Percentiles rank a stretch among this genome's conserved stretches.
These are phyloP conservation scores for Erebia palarica DNA, from an alignment of 2,888 invertebrate genomes.

Conservation along the genomic window DNA sequence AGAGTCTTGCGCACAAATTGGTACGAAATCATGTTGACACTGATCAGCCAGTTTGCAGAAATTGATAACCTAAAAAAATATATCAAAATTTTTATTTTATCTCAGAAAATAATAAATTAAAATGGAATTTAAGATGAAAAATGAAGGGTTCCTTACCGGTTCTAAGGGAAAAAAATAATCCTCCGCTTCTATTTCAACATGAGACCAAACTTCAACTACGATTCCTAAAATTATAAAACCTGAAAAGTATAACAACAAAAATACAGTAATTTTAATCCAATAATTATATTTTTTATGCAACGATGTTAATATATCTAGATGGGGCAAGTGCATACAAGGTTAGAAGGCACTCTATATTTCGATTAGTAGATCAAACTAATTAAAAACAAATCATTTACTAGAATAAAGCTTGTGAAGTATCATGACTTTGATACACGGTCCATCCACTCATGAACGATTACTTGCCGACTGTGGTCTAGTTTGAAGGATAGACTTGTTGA, in stretches of 20 bases:
- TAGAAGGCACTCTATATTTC: no score
- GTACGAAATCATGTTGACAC: slow-evolving; percentile 73
- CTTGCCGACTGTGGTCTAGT: slow-evolving; percentile 51
- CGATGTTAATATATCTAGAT: no score
- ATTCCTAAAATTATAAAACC: slow-evolving; percentile 63
- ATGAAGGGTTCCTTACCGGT: slow-evolving; percentile 54
- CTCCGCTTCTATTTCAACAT: slow-evolving; percentile 76
- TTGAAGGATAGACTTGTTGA: slow-evolving; percentile 53
- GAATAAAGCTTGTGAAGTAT: slow-evolving; percentile 59
- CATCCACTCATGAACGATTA: slow-evolving; percentile 21
- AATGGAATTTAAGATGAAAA: background rate
- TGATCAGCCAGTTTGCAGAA: slow-evolving; percentile 75
- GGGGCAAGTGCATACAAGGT: no score
- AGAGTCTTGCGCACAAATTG: slow-evolving; percentile 73
- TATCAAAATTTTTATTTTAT: background rate
- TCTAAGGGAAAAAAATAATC: slow-evolving; percentile 77
- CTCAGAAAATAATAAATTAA: background rate
- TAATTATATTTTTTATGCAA: no score
- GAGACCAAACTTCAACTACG: slow-evolving; percentile 61
- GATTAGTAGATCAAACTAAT: no score
- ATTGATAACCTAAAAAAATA: slow-evolving; percentile 61
- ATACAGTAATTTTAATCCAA: no score
- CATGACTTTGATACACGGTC: slow-evolving; percentile 55
- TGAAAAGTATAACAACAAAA: slow-evolving; percentile 42
- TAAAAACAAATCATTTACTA: slow-evolving; percentile 48